Conservation (phyloP, 2,113 vertebrate genomes). For the Ctenomys sociabilis region DNA sequence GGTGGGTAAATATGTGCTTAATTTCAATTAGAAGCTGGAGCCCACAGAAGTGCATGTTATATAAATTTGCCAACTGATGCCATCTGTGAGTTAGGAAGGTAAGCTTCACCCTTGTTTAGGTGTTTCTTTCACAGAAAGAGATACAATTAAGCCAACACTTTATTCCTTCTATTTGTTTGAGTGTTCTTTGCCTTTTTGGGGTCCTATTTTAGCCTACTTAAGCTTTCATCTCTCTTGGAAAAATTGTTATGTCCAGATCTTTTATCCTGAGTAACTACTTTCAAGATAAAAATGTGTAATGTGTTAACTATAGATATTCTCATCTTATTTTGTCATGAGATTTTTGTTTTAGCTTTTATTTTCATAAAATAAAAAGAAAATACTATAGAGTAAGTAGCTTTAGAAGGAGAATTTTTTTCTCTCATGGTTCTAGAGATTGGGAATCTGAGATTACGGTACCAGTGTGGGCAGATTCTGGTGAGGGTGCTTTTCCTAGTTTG, state of each 20-base stretch:
- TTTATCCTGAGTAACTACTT: neutral
- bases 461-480: neutral
- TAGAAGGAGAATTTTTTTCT: neutral
- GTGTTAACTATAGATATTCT: neutral
- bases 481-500: neutral
- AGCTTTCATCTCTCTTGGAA: neutral
- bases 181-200: neutral
- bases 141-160: neutral
- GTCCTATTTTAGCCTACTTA: neutral
- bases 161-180: neutral
- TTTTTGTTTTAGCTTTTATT: neutral
- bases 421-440: neutral
- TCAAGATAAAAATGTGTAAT: neutral
- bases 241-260: neutral
- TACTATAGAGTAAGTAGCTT: neutral
- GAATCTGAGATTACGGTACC: neutral
- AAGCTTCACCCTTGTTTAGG: neutral
- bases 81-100: neutral
- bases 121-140: neutral
- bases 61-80: neutral
- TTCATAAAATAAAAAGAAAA: neutral
- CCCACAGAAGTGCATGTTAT: neutral
- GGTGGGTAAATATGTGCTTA: neutral
- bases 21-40: neutral
- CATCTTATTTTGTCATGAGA: neutral